Conservation (phyloP, 1,140 invertebrate genomes). For the Caenorhabditis brenneri region DNA sequence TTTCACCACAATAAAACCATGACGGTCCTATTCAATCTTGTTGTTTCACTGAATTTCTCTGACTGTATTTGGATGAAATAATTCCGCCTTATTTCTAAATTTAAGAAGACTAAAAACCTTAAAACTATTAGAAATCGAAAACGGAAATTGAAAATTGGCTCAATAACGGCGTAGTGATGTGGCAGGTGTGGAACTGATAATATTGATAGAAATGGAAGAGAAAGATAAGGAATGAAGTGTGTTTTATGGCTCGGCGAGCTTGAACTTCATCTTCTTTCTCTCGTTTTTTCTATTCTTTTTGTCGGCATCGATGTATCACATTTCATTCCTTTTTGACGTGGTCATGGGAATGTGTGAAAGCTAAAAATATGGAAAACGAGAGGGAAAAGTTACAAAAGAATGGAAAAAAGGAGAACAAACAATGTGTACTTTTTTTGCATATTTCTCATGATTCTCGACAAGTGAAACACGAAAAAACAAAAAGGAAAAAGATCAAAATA, state of each 20-base stretch:
- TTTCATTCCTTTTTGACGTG: slow-evolving; percentile 23
- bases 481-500: neutral
- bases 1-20: too few species aligned
- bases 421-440: neutral
- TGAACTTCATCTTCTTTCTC: slow-evolving; percentile 2
- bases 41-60: too few species aligned
- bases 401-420: slow-evolving; percentile 4
- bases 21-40: too few species aligned
- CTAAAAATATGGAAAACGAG: neutral
- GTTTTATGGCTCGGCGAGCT: slow-evolving; percentile 29
- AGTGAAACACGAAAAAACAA: neutral
- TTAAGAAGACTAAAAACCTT: neutral
- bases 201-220: neutral
- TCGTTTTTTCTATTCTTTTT: neutral
- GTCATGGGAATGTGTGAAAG: slow-evolving; percentile 21
- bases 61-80: too few species aligned
- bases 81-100: neutral
- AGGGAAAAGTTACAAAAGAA: neutral
- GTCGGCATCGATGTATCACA: slow-evolving; percentile 33
- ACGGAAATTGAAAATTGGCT: slow-evolving; percentile 39
- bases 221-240: neutral
- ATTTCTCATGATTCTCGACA: neutral
- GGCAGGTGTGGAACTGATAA: slow-evolving; percentile 37
- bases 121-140: neutral
- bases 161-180: neutral